Evolutionary conservation across 2,797 vertebrate species (phyloP).

Genomic region (Platyrinchus mystaceus): DNA sequence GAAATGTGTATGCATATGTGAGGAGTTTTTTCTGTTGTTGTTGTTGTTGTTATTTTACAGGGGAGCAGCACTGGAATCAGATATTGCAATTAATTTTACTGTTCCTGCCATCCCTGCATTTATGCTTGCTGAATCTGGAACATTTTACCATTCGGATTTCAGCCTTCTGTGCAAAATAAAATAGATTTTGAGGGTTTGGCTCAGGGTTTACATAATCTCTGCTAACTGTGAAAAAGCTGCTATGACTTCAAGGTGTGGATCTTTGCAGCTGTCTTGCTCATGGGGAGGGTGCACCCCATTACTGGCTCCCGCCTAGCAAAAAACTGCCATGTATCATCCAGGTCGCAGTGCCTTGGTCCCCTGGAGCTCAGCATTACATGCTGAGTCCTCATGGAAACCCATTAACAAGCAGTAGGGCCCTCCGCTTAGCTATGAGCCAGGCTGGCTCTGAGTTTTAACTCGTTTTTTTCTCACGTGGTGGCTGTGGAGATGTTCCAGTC

Average conservation of each 20-base stretch:
- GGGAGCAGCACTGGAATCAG: neutral
- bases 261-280: neutral
- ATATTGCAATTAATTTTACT: neutral
- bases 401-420: neutral
- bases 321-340: neutral
- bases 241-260: slow-evolving; percentile 1
- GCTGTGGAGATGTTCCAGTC: slow-evolving; percentile 47
- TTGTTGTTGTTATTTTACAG: neutral
- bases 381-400: slow-evolving; percentile 1
- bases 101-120: neutral
- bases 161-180: slow-evolving; percentile 22
- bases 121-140: neutral
- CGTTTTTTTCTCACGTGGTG: neutral
- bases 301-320: neutral
- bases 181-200: neutral
- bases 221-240: neutral
- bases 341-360: neutral
- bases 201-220: neutral
- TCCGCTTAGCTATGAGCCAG: neutral
- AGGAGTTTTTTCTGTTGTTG: neutral
- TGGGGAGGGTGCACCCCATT: neutral
- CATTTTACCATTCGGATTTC: neutral
- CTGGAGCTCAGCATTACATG: neutral
- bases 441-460: neutral
- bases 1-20: neutral